Conservation (phyloP, 2,797 vertebrate species). For the Carduelis carduelis region DNA sequence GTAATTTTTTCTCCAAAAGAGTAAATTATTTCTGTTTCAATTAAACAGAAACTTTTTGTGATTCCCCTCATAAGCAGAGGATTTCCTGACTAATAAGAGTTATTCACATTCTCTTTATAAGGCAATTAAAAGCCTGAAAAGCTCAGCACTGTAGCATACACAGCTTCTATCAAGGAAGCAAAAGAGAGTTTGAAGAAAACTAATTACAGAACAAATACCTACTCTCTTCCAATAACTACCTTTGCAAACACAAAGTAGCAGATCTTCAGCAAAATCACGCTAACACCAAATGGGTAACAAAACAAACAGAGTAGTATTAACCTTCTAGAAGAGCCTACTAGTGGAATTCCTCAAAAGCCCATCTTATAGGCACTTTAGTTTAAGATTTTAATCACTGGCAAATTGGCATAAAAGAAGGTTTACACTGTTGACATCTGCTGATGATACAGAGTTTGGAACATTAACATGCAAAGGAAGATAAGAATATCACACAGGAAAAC, state of each 20-base stretch:
- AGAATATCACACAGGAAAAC: not conserved
- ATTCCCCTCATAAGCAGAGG: not conserved
- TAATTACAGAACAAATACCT: not conserved
- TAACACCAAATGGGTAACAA: not conserved
- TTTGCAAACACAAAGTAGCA: not conserved
- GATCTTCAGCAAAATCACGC: not conserved
- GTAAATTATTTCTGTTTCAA: constrained; percentile 4
- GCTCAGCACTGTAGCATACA: not conserved
- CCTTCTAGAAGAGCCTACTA: not conserved
- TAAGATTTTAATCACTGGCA: not conserved
- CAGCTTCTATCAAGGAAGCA: not conserved
- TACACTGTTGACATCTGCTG: not conserved
- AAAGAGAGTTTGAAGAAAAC: not conserved
- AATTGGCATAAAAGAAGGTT: not conserved
- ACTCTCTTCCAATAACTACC: not conserved
- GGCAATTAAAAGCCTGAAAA: not conserved
- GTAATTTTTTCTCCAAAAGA: not conserved
- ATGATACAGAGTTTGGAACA: not conserved
- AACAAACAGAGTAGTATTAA: not conserved
- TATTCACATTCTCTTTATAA: not conserved
- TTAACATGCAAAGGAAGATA: not conserved
- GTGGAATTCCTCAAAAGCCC: not conserved
- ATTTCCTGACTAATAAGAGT: constrained; percentile 6
- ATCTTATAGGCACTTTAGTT: not conserved
- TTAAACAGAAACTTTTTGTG: not conserved